A percentile compares a stretch with the other conserved stretches of the same genome.
These are phyloP conservation scores for Criorhina ranunculi DNA, from an alignment of 2,888 invertebrate species.

Conservation along the genomic window DNA sequence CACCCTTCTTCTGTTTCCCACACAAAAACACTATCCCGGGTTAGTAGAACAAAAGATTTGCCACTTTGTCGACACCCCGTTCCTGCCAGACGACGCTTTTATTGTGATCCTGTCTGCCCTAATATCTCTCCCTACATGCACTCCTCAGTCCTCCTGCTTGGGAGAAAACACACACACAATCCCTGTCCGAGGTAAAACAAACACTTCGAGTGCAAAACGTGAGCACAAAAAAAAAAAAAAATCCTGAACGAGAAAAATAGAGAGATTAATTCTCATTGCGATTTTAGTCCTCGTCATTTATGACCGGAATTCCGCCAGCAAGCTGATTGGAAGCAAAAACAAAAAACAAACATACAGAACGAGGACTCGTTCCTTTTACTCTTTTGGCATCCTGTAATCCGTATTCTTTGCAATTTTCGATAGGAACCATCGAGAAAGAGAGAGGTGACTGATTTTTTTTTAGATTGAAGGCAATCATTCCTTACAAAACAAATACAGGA, in stretches of 20 bases:
- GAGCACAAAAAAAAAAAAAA: conserved; percentile 7
- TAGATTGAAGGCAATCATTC: conserved; percentile 52
- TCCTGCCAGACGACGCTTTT: conserved; percentile 61
- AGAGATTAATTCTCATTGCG: conserved; percentile 72
- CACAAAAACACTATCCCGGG: conserved; percentile 41
- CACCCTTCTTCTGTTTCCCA: neutral
- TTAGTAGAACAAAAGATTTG: conserved; percentile 41
- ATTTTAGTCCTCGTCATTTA: conserved; percentile 70
- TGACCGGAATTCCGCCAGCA: conserved; percentile 70
- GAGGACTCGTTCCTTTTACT: conserved; percentile 2
- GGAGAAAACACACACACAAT: conserved; percentile 30
- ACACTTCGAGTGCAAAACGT: conserved; percentile 43
- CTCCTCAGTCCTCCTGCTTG: too few relatives aligned
- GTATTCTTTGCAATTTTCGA: conserved; percentile 51
- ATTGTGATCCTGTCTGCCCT: conserved; percentile 61
- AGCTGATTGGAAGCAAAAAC: conserved; percentile 56
- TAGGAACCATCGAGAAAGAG: conserved; percentile 37
- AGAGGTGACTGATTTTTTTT: conserved; percentile 9
- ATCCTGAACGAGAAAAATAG: conserved; percentile 32
- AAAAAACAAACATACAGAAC: too few relatives aligned
- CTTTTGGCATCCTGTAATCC: conserved; percentile 33
- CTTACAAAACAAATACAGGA: conserved; percentile 22
- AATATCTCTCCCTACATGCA: conserved; percentile 5
- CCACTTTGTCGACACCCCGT: conserved; percentile 63
- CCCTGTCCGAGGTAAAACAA: conserved; percentile 54